These are phyloP conservation scores for Venusia cambrica DNA, from an alignment of 2,888 invertebrate genomes.

Conservation along the genomic window DNA sequence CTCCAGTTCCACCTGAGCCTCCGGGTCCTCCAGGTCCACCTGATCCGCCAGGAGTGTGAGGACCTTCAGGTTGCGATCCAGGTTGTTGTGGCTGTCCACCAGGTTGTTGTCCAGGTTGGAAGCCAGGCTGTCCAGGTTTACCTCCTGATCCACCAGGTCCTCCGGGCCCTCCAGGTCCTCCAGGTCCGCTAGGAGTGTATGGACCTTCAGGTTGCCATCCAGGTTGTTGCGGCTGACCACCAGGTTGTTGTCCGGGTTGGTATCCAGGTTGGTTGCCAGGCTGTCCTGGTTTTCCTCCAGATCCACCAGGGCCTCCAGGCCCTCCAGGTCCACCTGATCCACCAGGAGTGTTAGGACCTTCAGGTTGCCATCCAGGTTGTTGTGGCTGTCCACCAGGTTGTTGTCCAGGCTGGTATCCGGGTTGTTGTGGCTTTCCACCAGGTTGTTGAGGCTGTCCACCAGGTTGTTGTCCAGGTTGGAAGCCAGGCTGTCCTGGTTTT, in stretches of 20 bases:
- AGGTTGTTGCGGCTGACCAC: slow-evolving; percentile 29
- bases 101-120: slow-evolving; percentile 33
- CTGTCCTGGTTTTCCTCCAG: slow-evolving; percentile 18
- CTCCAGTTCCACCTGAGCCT: slow-evolving; percentile 45
- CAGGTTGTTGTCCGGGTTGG: slow-evolving; percentile 29
- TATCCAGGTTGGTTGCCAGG: slow-evolving; percentile 33
- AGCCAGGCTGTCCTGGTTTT: slow-evolving; percentile 26
- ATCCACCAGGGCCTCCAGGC: slow-evolving; percentile 23
- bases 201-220: slow-evolving; percentile 26
- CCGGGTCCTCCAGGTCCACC: slow-evolving; percentile 50
- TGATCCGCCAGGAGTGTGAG: slow-evolving; percentile 12
- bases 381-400: no score
- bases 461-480: slow-evolving; percentile 3
- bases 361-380: slow-evolving; percentile 26
- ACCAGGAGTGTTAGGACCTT: slow-evolving; percentile 27
- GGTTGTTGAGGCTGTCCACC: slow-evolving; percentile 24
- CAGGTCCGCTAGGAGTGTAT: slow-evolving; percentile 41
- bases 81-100: slow-evolving; percentile 32
- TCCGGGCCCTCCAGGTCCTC: slow-evolving; percentile 37
- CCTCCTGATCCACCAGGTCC: slow-evolving; percentile 39
- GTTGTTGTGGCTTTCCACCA: slow-evolving; percentile 27
- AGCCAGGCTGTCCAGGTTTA: slow-evolving; percentile 40
- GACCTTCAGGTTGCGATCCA: slow-evolving; percentile 29
- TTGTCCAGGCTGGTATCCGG: slow-evolving; percentile 13
- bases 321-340: slow-evolving; percentile 19